phyloP scores from a whole-genome alignment of 2,113 vertebrate species.

The Struthidea cinerea region DNA sequence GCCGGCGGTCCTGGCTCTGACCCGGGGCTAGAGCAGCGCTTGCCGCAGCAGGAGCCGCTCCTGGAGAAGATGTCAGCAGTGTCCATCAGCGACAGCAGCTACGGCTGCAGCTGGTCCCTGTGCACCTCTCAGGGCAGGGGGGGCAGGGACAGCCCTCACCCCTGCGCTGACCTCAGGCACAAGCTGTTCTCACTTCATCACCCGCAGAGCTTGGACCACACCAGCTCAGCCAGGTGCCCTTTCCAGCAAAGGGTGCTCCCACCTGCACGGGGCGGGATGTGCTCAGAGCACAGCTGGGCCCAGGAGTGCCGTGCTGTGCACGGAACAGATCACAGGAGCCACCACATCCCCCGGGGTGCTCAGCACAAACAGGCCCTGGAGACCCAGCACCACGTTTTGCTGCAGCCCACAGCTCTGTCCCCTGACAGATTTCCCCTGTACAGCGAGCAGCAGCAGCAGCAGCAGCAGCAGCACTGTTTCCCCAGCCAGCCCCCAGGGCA shows the following conservation, averaged over 20 bases:
- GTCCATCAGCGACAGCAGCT: background rate
- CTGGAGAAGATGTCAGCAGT: constrained; percentile 4
- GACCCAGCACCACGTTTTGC: background rate
- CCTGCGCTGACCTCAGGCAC: background rate
- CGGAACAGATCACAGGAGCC: accelerated
- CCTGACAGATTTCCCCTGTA: background rate
- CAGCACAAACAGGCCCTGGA: background rate
- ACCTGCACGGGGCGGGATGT: accelerated
- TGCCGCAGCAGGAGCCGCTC: background rate
- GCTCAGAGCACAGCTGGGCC: background rate
- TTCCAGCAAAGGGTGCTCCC: background rate
- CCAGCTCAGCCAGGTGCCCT: background rate
- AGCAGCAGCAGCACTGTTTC: background rate
- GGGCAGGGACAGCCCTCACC: background rate
- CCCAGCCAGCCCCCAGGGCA: background rate
- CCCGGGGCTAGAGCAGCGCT: background rate
- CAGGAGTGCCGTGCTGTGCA: accelerated
- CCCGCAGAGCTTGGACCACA: background rate
- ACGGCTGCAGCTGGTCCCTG: accelerated
- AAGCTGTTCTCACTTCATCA: background rate
- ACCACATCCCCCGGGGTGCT: accelerated
- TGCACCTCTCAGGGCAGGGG: background rate
- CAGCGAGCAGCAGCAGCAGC: background rate
- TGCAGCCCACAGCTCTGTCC: accelerated
- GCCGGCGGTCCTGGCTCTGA: accelerated